These are phyloP conservation scores for Eospalax fontanierii DNA, from an alignment of 2,797 vertebrate species.

Conservation along the genomic window DNA sequence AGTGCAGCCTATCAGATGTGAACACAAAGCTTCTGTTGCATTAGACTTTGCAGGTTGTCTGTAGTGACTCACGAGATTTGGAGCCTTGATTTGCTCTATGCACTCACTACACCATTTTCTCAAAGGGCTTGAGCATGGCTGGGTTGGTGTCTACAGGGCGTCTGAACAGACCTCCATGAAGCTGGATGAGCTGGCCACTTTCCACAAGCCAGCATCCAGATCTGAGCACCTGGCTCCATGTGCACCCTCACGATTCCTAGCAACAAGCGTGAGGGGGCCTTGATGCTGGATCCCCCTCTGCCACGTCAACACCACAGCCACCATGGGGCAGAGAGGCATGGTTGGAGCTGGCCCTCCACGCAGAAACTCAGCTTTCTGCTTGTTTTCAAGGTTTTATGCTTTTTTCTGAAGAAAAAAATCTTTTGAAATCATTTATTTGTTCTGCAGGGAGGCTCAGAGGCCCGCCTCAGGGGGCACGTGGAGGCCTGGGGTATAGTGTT, in stretches of 20 bases:
- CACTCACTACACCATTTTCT: not conserved
- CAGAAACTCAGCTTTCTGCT: not conserved
- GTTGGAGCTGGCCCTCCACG: not conserved
- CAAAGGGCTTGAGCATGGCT: not conserved
- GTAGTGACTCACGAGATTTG: not conserved
- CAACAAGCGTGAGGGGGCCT: not conserved
- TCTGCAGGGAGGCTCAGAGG: not conserved
- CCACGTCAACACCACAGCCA: not conserved
- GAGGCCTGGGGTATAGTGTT: not conserved
- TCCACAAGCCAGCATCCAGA: not conserved
- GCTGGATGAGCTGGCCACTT: not conserved
- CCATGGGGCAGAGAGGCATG: not conserved
- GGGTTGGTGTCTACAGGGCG: not conserved
- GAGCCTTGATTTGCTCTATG: not conserved
- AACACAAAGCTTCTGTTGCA: not conserved
- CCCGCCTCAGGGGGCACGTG: accelerated
- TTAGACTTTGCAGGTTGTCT: not conserved
- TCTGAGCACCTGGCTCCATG: not conserved
- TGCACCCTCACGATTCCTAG: not conserved
- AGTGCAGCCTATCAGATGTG: not conserved
- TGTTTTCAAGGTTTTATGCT: not conserved
- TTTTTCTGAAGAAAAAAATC: not conserved
- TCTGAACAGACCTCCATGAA: not conserved
- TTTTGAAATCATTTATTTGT: not conserved
- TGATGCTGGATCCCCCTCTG: not conserved